Evolutionary conservation across 2,113 vertebrate genomes (phyloP).

Genomic region (Microtus richardsoni): DNA sequence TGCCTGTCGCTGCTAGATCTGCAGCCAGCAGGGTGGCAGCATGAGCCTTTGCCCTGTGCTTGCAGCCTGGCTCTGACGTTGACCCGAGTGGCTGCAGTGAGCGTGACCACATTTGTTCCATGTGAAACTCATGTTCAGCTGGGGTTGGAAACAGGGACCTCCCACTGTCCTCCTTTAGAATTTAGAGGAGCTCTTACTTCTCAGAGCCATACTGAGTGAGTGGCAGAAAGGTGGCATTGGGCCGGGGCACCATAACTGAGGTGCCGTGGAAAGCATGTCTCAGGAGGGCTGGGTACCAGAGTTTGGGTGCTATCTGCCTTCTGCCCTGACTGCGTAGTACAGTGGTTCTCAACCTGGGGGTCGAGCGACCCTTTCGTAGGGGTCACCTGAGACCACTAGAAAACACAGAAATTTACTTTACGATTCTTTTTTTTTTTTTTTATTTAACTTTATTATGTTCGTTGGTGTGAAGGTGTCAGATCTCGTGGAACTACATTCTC

Average conservation of each 20-base stretch:
- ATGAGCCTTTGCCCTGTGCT: fast-evolving
- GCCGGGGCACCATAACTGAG: neutral
- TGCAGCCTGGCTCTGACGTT: neutral
- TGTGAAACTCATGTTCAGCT: fast-evolving
- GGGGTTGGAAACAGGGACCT: fast-evolving
- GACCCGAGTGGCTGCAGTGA: fast-evolving
- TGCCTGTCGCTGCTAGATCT: neutral
- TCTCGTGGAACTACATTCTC: too few relatives aligned
- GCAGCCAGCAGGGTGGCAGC: fast-evolving
- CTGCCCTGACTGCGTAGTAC: fast-evolving
- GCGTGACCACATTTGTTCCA: fast-evolving
- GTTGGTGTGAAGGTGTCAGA: too few relatives aligned
- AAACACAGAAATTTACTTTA: neutral
- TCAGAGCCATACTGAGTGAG: neutral
- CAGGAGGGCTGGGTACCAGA: fast-evolving
- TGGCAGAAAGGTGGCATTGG: neutral
- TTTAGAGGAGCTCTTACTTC: fast-evolving
- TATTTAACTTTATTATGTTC: too few relatives aligned
- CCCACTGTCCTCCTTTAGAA: neutral
- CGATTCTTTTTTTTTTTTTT: too few relatives aligned
- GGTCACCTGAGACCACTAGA: neutral
- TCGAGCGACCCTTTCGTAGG: neutral
- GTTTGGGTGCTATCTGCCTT: too few relatives aligned
- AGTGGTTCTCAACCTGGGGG: neutral
- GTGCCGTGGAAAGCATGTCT: neutral